Evolutionary conservation across 2,888 invertebrate species (phyloP).

Genomic region (Pinctada fucata): DNA sequence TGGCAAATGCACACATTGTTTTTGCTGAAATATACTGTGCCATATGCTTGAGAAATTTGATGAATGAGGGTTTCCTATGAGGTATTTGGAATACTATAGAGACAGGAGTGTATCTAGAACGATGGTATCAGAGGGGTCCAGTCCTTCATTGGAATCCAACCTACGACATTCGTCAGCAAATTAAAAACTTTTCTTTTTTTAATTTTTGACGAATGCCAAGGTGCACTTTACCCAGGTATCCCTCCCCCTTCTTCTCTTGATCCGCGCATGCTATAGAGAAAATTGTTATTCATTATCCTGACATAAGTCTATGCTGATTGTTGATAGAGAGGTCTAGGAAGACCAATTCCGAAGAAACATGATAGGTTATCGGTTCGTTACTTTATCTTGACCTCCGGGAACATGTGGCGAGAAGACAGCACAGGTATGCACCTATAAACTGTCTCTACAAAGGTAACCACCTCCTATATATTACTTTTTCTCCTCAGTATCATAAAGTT

Average conservation of each 20-base stretch:
- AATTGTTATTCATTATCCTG: constrained; percentile 23
- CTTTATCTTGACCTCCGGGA: background rate
- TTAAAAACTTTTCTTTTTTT: no score
- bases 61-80: constrained; percentile 12
- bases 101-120: no score
- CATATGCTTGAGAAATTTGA: constrained; percentile 13
- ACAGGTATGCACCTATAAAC: background rate
- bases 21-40: background rate
- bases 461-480: background rate
- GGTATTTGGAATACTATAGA: constrained; percentile 2
- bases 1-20: background rate
- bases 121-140: no score
- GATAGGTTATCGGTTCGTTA: background rate
- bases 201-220: no score
- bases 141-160: no score
- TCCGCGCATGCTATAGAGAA: background rate
- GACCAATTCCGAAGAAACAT: background rate
- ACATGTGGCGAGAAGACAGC: background rate
- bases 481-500: background rate
- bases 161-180: no score
- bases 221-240: no score
- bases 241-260: no score
- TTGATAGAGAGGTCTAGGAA: background rate
- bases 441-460: background rate
- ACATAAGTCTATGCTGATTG: constrained; percentile 24